Evolutionary conservation across 2,888 invertebrate genomes (phyloP).

Genomic region (Tenthredo mesomela): DNA sequence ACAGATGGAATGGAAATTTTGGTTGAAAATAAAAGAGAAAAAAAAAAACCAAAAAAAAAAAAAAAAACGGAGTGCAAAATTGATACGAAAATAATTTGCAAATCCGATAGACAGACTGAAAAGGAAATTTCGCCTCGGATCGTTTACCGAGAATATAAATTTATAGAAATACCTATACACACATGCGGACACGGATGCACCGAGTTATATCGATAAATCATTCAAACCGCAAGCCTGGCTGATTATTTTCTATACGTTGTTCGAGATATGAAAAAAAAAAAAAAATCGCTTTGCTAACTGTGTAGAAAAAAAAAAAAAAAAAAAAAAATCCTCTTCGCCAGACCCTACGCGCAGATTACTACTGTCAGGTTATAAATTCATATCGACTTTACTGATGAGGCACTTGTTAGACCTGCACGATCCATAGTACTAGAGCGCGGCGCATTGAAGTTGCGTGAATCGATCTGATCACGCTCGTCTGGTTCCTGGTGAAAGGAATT

Average conservation of each 20-base stretch:
- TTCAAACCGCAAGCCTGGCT: conserved; percentile 6
- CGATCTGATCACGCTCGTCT: neutral
- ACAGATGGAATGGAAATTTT: no score
- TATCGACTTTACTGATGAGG: conserved; percentile 31
- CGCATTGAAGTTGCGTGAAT: conserved; percentile 34
- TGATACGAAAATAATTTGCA: neutral
- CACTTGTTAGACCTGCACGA: conserved; percentile 25
- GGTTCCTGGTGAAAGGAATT: neutral
- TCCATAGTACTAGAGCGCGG: neutral
- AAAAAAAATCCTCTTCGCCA: neutral
- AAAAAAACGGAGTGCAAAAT: neutral
- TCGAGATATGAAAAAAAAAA: neutral
- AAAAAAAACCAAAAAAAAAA: neutral
- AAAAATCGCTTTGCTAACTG: conserved; percentile 4
- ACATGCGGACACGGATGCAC: neutral
- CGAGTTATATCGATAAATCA: conserved; percentile 20
- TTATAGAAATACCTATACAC: neutral
- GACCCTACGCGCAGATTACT: conserved; percentile 2
- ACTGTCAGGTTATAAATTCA: conserved; percentile 22
- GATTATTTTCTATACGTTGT: neutral
- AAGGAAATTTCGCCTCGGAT: neutral
- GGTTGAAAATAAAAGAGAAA: neutral
- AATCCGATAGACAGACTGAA: neutral
- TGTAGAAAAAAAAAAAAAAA: neutral
- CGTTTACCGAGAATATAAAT: neutral